Percentiles rank a stretch among this genome's conserved stretches.
Evolutionary conservation across 2,797 vertebrate genomes (phyloP).

Genomic region (Mastacembelus armatus): DNA sequence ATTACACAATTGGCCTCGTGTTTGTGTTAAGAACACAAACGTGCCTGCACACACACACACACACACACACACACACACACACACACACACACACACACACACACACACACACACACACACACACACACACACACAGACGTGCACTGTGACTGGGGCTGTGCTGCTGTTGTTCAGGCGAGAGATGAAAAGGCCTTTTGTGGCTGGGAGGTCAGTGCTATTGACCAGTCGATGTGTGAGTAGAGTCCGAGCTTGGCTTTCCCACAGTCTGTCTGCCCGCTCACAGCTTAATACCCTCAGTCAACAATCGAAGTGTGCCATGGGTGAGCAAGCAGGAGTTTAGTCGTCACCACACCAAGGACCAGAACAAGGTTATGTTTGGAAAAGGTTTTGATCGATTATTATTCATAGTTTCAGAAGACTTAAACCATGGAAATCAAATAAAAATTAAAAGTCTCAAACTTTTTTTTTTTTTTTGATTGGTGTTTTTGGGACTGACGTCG

Average conservation of each 20-base stretch:
- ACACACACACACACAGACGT: no score
- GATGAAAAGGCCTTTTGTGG: slow-evolving; percentile 80
- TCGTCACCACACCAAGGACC: slow-evolving; percentile 55
- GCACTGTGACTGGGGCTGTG: no score
- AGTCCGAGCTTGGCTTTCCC: slow-evolving; percentile 87
- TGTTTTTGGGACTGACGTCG: background rate
- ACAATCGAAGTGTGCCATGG: slow-evolving; percentile 90
- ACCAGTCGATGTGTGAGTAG: slow-evolving; percentile 85
- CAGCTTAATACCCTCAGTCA: slow-evolving; percentile 79
- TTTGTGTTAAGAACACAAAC: no score
- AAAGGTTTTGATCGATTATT: slow-evolving; percentile 18
- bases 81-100: slow-evolving; percentile 37
- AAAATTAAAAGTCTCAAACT: background rate
- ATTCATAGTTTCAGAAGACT: background rate
- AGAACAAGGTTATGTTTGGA: slow-evolving; percentile 23
- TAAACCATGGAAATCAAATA: background rate
- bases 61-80: slow-evolving; percentile 28
- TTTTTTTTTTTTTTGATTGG: no score
- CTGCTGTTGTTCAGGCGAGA: slow-evolving; percentile 60
- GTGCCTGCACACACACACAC: slow-evolving; percentile 11
- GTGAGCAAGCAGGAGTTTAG: slow-evolving; percentile 72
- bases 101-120: slow-evolving; percentile 40
- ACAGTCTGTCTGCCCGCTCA: slow-evolving; percentile 88
- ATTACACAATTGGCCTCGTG: slow-evolving; percentile 27
- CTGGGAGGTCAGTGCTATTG: slow-evolving; percentile 79